Percentiles rank a stretch among this genome's conserved stretches.
These are phyloP conservation scores for Miniopterus natalensis DNA, from an alignment of 2,113 vertebrate species.

Conservation along the genomic window DNA sequence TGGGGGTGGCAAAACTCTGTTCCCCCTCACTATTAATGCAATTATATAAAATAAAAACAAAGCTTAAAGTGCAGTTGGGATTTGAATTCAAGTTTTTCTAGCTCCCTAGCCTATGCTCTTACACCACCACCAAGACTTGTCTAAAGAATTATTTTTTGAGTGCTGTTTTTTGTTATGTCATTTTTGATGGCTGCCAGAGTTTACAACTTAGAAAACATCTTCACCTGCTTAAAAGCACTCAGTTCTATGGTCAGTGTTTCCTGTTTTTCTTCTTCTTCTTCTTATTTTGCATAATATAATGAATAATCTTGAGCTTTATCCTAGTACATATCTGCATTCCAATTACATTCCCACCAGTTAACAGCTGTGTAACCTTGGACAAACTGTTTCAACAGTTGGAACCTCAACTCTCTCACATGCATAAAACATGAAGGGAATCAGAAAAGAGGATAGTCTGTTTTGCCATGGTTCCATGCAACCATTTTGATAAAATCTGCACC, in stretches of 20 bases:
- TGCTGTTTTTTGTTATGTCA: background rate
- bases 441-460: slow-evolving; percentile 27
- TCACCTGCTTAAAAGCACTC: background rate
- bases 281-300: background rate
- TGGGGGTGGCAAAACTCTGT: no score
- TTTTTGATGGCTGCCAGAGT: background rate
- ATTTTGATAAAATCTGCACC: slow-evolving; percentile 46
- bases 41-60: no score
- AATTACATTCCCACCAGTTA: slow-evolving; percentile 43
- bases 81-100: no score
- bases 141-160: background rate
- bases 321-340: slow-evolving; percentile 12
- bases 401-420: background rate
- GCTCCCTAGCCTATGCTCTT: background rate
- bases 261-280: slow-evolving; percentile 11
- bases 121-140: background rate
- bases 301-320: slow-evolving; percentile 10
- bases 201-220: slow-evolving; percentile 17
- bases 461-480: background rate
- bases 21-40: no score
- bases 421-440: background rate
- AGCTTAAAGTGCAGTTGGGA: no score
- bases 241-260: background rate
- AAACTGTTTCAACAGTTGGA: slow-evolving; percentile 48
- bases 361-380: slow-evolving; percentile 44